phyloP scores from a whole-genome alignment of 2,113 vertebrate species.

The Hydropotes inermis region DNA sequence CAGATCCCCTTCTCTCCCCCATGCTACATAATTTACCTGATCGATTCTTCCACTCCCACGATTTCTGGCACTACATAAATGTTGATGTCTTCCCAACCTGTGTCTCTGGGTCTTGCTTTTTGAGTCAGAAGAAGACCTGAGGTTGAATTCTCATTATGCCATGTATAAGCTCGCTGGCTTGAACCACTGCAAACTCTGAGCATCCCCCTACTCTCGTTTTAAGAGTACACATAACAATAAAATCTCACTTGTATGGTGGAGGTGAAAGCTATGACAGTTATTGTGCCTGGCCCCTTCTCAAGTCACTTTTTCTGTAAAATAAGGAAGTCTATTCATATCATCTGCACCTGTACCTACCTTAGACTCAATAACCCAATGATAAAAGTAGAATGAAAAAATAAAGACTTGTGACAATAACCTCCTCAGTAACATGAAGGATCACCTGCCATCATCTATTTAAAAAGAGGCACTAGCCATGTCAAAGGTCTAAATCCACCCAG shows the following conservation, averaged over 20 bases:
- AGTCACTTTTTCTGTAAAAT: not conserved
- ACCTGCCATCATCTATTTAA: not conserved
- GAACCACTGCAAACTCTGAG: not conserved
- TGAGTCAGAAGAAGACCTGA: not conserved
- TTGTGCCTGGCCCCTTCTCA: not conserved
- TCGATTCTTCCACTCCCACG: fast-evolving
- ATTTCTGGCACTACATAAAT: not conserved
- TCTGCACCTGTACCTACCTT: not conserved
- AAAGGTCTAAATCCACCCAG: not conserved
- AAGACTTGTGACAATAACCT: not conserved
- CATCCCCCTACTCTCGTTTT: not conserved
- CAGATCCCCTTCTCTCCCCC: not conserved
- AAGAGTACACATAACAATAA: not conserved
- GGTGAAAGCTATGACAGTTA: not conserved
- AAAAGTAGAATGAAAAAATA: not conserved
- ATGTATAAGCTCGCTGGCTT: not conserved
- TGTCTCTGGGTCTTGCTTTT: not conserved
- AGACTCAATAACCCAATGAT: not conserved
- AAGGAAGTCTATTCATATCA: not conserved
- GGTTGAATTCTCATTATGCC: not conserved
- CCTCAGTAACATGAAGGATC: not conserved
- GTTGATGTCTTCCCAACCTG: not conserved
- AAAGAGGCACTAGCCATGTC: not conserved
- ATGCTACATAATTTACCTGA: not conserved
- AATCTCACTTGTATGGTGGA: not conserved